Evolutionary conservation across 92 coral and sea anemone genomes (phyloP), one percentile per base, ranked within the genome.

Genomic region (Epizoanthus scotinus): DNA sequence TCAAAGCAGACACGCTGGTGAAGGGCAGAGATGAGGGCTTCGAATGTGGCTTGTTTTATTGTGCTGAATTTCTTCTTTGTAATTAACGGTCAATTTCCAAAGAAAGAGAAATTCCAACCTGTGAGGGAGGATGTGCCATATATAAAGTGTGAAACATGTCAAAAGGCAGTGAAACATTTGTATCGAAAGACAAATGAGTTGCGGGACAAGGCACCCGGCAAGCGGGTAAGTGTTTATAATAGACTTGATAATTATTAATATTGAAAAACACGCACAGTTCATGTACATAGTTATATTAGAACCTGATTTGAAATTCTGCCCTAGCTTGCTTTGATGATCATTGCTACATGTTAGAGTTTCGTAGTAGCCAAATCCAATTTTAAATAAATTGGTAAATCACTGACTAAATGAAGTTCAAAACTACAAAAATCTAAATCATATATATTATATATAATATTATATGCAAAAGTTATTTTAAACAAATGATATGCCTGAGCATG

Each of bases 91-190:
- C 89, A 86, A 68, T 85, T 88, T 49, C 96, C 95, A 40, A 92
- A 92, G 82, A 92, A 92, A 50, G 97, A 90, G 62, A 92, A 92
- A 74, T 93, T 83, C 77, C 66, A 88, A 58, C 94, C 99, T 57
- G 83, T 89, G 29, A 93, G 87, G 56, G 96, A 89, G 67, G 98
- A 96, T 59, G 84, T 96, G 26, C 90, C 90, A 8, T 83, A 71
- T 59, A 86, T 96, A 54, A 95, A 87, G 70, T 96, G 99, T 31
- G 96, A 96, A 63, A 92, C 97, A 17, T 96, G 99, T 81, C 98
- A 91, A 74, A 96, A 86, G 85, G 99, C 96, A 29, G 91, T 96
- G 20, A 96, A 89, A 54, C 78, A 91, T 71, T 71, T 96, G 73
- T 93, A 60, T 78, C 79, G 90, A 21, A 96, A 93, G 89, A 89